phyloP scores from a whole-genome alignment of 2,888 invertebrate genomes.

The Allophyes oxyacanthae region DNA sequence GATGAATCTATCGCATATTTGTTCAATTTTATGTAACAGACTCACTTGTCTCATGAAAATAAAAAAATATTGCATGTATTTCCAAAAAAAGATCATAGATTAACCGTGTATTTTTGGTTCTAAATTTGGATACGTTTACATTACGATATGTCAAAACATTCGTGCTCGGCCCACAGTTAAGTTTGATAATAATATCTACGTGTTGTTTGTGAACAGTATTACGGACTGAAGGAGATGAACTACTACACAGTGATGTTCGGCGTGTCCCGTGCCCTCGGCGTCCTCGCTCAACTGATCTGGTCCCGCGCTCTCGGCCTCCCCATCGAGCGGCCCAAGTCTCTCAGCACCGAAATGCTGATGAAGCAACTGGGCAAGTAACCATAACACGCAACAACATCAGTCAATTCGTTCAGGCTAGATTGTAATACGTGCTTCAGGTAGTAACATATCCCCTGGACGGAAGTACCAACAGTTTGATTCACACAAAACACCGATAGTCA shows the following conservation, averaged over 20 bases:
- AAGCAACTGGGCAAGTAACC: conserved; percentile 81
- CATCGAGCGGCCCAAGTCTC: conserved; percentile 96
- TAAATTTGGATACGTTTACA: too few species aligned
- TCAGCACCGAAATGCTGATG: conserved; percentile 91
- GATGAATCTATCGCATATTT: too few species aligned
- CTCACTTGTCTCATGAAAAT: too few species aligned
- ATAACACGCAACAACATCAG: conserved; percentile 33
- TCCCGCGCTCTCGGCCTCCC: conserved; percentile 95
- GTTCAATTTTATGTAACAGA: too few species aligned
- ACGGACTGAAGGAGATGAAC: conserved; percentile 97
- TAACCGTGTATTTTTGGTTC: too few species aligned
- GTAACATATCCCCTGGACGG: conserved; percentile 41
- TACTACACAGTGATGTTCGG: conserved; percentile 98
- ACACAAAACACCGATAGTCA: conserved; percentile 69
- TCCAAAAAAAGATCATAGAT: too few species aligned
- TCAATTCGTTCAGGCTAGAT: conserved; percentile 47
- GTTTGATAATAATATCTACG: conserved; percentile 9
- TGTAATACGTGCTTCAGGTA: conserved; percentile 30
- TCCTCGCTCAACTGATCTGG: conserved; percentile 95
- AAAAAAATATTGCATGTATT: too few species aligned
- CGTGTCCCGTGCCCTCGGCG: conserved; percentile 96
- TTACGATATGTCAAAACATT: too few species aligned
- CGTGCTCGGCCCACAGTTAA: too few species aligned
- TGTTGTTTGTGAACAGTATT: conserved; percentile 90
- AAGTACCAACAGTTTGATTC: conserved; percentile 64